Conservation (phyloP, 2,113 vertebrate genomes). For the Loxodonta africana region DNA sequence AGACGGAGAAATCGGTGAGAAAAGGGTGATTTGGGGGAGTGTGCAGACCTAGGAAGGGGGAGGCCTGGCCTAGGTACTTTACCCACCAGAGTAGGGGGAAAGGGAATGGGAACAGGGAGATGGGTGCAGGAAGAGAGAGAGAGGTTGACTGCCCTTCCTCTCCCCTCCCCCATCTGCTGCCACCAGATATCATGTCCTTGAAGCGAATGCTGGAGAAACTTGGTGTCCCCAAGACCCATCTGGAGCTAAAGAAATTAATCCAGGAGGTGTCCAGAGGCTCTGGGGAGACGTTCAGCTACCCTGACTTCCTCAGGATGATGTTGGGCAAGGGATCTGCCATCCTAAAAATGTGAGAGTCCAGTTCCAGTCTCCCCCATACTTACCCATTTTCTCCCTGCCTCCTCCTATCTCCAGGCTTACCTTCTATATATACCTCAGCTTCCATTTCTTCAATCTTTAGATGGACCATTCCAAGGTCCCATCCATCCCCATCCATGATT, state of each 20-base stretch:
- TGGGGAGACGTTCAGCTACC: slow-evolving; percentile 89
- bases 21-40: not conserved
- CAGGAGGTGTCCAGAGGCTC: slow-evolving; percentile 87
- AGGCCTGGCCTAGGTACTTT: not conserved
- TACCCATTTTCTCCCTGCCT: not conserved
- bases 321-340: slow-evolving; percentile 92
- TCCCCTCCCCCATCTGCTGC: not conserved
- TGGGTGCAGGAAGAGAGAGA: too few species aligned
- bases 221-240: slow-evolving; percentile 91
- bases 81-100: not conserved
- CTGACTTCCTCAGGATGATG: slow-evolving; percentile 93
- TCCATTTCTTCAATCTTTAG: not conserved
- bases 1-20: slow-evolving; percentile 92
- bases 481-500: not conserved
- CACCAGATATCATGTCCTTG: slow-evolving; percentile 91
- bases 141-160: not conserved
- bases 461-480: not conserved
- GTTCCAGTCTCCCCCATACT: not conserved
- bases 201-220: slow-evolving; percentile 94
- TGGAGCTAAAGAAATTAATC: slow-evolving; percentile 94
- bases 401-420: not conserved
- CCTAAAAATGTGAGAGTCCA: slow-evolving; percentile 89
- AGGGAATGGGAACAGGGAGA: not conserved
- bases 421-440: not conserved
- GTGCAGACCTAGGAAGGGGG: not conserved